phyloP scores from a whole-genome alignment of 2,113 vertebrate genomes.

The Agelaius phoeniceus region DNA sequence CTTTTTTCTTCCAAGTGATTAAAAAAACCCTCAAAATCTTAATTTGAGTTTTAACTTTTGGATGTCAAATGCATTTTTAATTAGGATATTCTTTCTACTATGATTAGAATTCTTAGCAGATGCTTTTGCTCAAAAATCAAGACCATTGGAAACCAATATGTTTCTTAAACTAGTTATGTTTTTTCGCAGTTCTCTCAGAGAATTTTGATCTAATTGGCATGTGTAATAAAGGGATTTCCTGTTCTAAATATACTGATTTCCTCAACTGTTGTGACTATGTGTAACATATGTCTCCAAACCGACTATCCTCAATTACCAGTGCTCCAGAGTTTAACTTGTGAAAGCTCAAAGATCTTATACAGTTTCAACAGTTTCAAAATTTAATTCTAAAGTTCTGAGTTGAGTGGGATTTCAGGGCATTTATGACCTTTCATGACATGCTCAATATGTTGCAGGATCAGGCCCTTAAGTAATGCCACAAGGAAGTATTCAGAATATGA shows the following conservation, averaged over 20 bases:
- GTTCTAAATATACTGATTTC: constrained; percentile 25
- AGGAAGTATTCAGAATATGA: background rate
- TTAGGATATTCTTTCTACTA: background rate
- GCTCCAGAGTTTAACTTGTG: background rate
- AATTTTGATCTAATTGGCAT: constrained; percentile 39
- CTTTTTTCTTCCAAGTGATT: background rate
- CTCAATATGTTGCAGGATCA: background rate
- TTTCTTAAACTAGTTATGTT: constrained; percentile 31
- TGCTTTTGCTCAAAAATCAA: constrained; percentile 48
- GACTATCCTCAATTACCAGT: background rate
- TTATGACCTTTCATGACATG: background rate
- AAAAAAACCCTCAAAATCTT: background rate
- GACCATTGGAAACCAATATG: constrained; percentile 18
- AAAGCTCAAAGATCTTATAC: background rate
- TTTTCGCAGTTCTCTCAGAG: background rate
- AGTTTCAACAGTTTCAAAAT: background rate
- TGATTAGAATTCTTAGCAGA: constrained; percentile 25
- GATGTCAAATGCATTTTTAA: constrained; percentile 34
- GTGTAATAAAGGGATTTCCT: constrained; percentile 39
- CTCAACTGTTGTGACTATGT: background rate
- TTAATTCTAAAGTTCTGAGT: background rate
- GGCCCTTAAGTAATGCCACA: background rate
- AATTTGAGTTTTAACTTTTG: background rate
- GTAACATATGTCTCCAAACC: constrained; percentile 37
- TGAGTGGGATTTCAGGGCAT: background rate